Evolutionary conservation across 2,888 invertebrate genomes (phyloP), one percentile per base, ranked within the genome.

Genomic region (Scrobipalpa costella): DNA sequence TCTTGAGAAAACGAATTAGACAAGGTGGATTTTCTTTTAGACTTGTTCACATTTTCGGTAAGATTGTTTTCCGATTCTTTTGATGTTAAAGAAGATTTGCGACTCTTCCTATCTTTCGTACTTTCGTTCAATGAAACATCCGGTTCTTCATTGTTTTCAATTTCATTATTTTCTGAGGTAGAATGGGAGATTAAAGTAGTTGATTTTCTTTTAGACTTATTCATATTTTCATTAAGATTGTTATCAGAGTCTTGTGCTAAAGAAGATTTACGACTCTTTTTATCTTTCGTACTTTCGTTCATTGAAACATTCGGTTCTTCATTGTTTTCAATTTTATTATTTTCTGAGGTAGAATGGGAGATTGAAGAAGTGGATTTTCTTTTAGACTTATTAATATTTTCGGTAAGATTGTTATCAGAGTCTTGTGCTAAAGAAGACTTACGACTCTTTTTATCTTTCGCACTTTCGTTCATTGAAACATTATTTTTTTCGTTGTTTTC

Each of bases 21-120:
- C 40, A 68, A 60, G 8, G 72, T 69, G 13, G 76, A 75, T 40
- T 72, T 74, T 61, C 67, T 69, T 55, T 71, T 72, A 34, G 70
- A 70, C 57, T 69, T 71, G 11, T 47, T 66, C 58, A 7, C 57
- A 38, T 60, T 69, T 49, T 67, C 63, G 44, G 65, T 65, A 36
- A 64, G 62, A 44, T 8, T 55, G n/a, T 33, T 55, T 34, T 55
- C 55, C n/a, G 55, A 34, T 34, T 55, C 55, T 34, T 33, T 7
- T 55, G 15, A n/a, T 44, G 7, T n/a, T 44, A 44, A 9, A n/a
- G 44, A 44, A 15, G 44, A 44, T 44, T 44, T 44, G n/a, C 44
- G 44, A 27, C 27, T 27, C 27, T 27, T 27, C 5, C n/a, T n/a
- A n/a, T 6, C 15, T 7, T 15, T 44, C 27, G 27, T 44, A 44